Base-by-base conservation (phyloP, 2,797 vertebrate species). In the Bryconaethiops microstoma region DNA sequence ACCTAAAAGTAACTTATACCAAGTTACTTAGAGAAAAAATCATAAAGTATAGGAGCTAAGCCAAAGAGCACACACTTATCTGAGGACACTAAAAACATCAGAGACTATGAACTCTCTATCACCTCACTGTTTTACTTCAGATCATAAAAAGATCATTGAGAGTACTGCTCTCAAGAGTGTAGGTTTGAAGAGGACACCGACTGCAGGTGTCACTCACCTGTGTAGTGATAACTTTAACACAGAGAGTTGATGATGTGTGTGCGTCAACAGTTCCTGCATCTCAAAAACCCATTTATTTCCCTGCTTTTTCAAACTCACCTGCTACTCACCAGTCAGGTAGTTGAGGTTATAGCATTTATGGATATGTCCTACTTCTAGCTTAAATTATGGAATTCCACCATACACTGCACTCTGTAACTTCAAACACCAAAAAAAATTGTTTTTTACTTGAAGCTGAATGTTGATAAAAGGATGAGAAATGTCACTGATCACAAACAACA, bases 41-140 rank as follows among this genome's bases (percentile, higher is more conserved):
- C 42, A 35, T 74, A 74, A 70, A 75, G 23, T 69, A 40, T 69
- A 25, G 6, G 14, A 75, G 64, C 19, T n/a, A 19, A n/a, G 40
- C 9, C 23, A 13, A 7, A 75, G 57, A 79, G 64, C 50, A 25
- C 39, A 10, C 16, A 40, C 73, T 84, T 82, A 84, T 80, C 70
- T 5, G 17, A 23, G 2, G 42, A 60, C 25, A 7, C 54, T 35
- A 48, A 74, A 74, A 23, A 60, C 54, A 77, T 77, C 74, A 77
- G 52, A 79, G 63, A 71, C 16, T 75, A 79, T 78, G 52, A 83
- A 82, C 73, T 63, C 21, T 64, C n/a, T n/a, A 72, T 75, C 63
- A 84, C 60, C 79, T 23, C 78, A 12, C 12, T 80, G 69, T 23
- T 75, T 60, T 62, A 82, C 57, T 69, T 77, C 2, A 71, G 14